Evolutionary conservation across 2,888 invertebrate species (phyloP), one percentile per base, ranked within the genome.

Genomic region (Agrypnus murinus): DNA sequence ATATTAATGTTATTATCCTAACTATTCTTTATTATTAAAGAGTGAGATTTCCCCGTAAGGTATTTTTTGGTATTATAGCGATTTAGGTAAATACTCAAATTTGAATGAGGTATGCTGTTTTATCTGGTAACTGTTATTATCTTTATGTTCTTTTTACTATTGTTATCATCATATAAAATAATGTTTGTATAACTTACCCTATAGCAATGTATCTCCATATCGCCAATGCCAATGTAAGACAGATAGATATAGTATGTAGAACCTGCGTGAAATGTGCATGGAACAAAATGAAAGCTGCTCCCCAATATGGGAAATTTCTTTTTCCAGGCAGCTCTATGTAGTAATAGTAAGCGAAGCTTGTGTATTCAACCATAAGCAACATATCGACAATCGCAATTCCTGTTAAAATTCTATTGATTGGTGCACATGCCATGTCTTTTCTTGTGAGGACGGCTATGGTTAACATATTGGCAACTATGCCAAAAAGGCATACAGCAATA

Each of bases 141-240:
- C n/a, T n/a, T n/a, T n/a, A n/a, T n/a, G n/a, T n/a, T n/a, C n/a
- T n/a, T n/a, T n/a, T n/a, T n/a, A n/a, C n/a, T n/a, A n/a, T n/a
- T n/a, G n/a, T n/a, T n/a, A n/a, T n/a, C n/a, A n/a, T n/a, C n/a
- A n/a, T n/a, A n/a, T n/a, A n/a, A n/a, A n/a, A n/a, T n/a, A n/a
- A n/a, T n/a, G n/a, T n/a, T n/a, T n/a, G n/a, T n/a, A n/a, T n/a
- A 17, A 86, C 90, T 89, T 86, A 93, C 93, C 92, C 93, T 82
- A 95, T 92, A 74, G 93, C 93, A 64, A 95, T 88, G 84, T 95
- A 95, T 81, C 97, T 90, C 93, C 96, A 96, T 58, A 96, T 91
- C 7, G 96, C 97, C 75, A 95, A 86, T 0, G 92, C 91, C 6
- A 93, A 87, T 0, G 93, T 94, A 75, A 95, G 88, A 84, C 93